Evolutionary conservation across 1,140 invertebrate species (phyloP).

Genomic region (Papilio glaucus): DNA sequence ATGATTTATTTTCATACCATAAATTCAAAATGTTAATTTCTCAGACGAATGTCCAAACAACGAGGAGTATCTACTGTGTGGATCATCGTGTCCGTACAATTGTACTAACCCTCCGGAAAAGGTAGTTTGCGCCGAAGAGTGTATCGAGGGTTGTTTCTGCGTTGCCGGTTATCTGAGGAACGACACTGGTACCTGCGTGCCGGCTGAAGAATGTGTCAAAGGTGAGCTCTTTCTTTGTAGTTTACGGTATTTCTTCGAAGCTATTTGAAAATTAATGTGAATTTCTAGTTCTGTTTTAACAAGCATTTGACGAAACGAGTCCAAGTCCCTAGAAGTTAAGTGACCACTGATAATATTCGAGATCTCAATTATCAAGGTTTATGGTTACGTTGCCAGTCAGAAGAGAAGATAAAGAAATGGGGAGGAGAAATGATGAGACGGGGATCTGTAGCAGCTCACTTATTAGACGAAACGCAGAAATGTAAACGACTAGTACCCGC

Average conservation of each 20-base stretch:
- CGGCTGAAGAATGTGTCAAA: constrained; percentile 53
- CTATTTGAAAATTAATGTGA: not conserved
- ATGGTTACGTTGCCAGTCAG: no score
- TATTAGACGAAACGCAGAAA: no score
- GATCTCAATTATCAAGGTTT: no score
- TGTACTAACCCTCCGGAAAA: constrained; percentile 61
- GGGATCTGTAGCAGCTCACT: no score
- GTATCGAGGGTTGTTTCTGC: constrained; percentile 74
- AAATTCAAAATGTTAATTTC: constrained; percentile 23
- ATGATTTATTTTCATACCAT: no score
- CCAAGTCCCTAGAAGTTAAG: no score
- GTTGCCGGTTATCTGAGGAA: constrained; percentile 66
- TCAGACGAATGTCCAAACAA: constrained; percentile 68
- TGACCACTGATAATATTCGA: no score
- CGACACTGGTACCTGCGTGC: constrained; percentile 69
- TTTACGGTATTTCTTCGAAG: not conserved
- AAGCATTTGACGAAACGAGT: no score
- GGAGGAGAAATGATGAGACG: no score
- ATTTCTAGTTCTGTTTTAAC: no score
- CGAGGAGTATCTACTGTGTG: constrained; percentile 71
- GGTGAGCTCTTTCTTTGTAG: constrained; percentile 44
- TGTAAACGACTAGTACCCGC: no score
- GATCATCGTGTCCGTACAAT: constrained; percentile 65
- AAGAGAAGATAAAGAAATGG: no score
- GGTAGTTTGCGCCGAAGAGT: constrained; percentile 58